A percentile compares a stretch with the other conserved stretches of the same genome.
phyloP scores from a whole-genome alignment of 92 coral and sea anemone species.

The Actinostola sp. region DNA sequence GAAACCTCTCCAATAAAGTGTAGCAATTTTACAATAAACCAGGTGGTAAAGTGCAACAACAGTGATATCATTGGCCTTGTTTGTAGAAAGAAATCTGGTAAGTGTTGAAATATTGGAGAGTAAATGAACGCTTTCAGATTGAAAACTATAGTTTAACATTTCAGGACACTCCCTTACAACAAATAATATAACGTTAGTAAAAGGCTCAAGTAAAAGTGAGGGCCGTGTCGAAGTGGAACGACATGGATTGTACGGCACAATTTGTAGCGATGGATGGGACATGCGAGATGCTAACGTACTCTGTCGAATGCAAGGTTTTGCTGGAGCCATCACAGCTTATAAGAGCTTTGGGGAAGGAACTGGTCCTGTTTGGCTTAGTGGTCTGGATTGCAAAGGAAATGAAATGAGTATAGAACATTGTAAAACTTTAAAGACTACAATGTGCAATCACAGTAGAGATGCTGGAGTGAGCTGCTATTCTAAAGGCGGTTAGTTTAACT shows the following conservation, averaged over 20 bases:
- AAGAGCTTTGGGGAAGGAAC: constrained; percentile 17
- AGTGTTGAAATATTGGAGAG: neutral
- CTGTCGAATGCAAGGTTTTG: constrained; percentile 10
- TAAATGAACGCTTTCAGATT: neutral
- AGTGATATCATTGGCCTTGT: constrained; percentile 4
- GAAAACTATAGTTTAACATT: neutral
- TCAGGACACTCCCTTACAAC: constrained; percentile 3
- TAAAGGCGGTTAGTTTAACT: neutral
- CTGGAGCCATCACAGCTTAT: constrained; percentile 12
- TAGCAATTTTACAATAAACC: neutral
- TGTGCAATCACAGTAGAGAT: constrained; percentile 10
- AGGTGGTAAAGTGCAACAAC: neutral
- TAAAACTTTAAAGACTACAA: constrained; percentile 1
- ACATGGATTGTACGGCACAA: constrained; percentile 3
- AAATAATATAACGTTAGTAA: neutral
- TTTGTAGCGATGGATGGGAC: constrained; percentile 17
- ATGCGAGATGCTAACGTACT: constrained; percentile 10
- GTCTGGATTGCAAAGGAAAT: neutral
- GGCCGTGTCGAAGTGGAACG: constrained; percentile 11
- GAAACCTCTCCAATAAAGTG: neutral
- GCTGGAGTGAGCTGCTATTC: constrained; percentile 21
- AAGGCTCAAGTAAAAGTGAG: constrained; percentile 2
- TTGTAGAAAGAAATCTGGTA: neutral
- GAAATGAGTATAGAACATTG: neutral
- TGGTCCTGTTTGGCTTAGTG: constrained; percentile 19